phyloP scores from a whole-genome alignment of 2,888 invertebrate genomes.

The Drosophila kambysellisi region DNA sequence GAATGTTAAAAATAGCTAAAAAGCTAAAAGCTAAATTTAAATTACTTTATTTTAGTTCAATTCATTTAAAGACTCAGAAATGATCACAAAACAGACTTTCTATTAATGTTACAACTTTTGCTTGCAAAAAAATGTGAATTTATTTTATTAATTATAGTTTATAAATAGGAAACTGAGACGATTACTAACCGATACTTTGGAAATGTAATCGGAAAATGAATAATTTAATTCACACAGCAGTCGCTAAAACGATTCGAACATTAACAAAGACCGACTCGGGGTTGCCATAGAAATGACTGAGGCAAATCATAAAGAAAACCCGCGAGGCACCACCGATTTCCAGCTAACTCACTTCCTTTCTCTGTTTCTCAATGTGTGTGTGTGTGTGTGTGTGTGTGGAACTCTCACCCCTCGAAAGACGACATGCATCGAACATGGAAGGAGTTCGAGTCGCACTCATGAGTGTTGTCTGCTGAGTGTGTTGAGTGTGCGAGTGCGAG shows the following conservation, averaged over 20 bases:
- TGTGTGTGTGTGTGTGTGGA: background rate
- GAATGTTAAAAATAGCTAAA: background rate
- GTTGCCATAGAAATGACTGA: constrained; percentile 2
- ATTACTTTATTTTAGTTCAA: background rate
- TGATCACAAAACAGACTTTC: background rate
- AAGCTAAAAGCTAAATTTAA: background rate
- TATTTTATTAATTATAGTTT: background rate
- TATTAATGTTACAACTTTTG: background rate
- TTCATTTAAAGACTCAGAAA: background rate
- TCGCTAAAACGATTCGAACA: background rate
- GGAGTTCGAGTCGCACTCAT: constrained; percentile 40
- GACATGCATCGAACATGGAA: constrained; percentile 25
- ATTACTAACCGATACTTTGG: background rate
- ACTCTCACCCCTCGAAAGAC: constrained; percentile 23
- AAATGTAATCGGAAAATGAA: background rate
- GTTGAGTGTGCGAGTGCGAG: background rate
- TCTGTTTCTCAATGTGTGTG: background rate
- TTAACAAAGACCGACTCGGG: background rate
- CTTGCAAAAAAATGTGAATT: background rate
- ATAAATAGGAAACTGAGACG: background rate
- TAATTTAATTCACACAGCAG: background rate
- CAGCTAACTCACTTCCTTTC: constrained; percentile 53
- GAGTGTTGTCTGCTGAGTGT: constrained; percentile 12
- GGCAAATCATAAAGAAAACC: constrained; percentile 11
- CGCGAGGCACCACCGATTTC: constrained; percentile 30